These are phyloP conservation scores for Nebria ingens DNA, from an alignment of 1,140 invertebrate species.

Conservation along the genomic window DNA sequence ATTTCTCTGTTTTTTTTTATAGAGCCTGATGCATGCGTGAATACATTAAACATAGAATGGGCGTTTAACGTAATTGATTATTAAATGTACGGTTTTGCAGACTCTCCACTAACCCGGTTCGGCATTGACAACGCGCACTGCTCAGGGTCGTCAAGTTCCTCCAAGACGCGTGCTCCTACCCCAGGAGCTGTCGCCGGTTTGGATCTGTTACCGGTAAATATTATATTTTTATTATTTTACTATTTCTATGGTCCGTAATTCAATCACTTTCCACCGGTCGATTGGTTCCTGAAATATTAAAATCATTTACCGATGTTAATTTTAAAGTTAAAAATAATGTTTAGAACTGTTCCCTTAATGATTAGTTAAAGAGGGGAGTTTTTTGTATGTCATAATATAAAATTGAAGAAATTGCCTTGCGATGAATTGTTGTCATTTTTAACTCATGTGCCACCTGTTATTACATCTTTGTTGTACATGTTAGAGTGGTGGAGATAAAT, in stretches of 20 bases:
- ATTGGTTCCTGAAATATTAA: background rate
- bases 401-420: too few species aligned
- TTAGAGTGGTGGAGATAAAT: too few species aligned
- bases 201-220: conserved; percentile 30
- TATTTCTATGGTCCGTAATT: too few species aligned
- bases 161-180: conserved; percentile 31
- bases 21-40: too few species aligned
- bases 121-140: conserved; percentile 23
- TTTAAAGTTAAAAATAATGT: conserved; percentile 21
- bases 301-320: conserved; percentile 13
- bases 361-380: too few species aligned
- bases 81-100: conserved; percentile 20
- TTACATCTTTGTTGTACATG: too few species aligned
- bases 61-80: too few species aligned
- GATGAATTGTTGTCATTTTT: too few species aligned
- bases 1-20: background rate
- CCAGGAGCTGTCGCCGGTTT: conserved; percentile 29
- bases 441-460: too few species aligned
- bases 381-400: too few species aligned
- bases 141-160: conserved; percentile 32
- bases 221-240: conserved; percentile 1
- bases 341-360: too few species aligned
- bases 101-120: conserved; percentile 29
- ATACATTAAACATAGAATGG: too few species aligned
- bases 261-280: background rate